Evolutionary conservation across 1,140 invertebrate genomes (phyloP).

Genomic region (Trachelipus rathkii): DNA sequence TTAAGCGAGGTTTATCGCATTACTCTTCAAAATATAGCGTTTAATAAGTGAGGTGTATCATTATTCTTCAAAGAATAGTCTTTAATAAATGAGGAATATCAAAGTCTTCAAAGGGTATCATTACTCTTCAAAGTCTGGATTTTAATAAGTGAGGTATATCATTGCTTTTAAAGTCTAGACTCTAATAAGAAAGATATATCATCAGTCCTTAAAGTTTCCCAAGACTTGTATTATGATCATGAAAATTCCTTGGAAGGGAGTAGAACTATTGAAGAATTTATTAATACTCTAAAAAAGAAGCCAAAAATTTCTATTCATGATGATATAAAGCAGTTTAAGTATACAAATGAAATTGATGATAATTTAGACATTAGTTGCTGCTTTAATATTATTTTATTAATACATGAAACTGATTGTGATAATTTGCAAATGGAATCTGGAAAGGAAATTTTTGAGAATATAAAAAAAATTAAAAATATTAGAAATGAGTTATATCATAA

Average conservation of each 20-base stretch:
- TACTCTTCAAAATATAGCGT: no score
- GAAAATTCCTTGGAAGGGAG: not conserved
- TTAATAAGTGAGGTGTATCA: no score
- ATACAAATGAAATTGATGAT: not conserved
- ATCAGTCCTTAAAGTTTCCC: not conserved
- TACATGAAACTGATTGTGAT: not conserved
- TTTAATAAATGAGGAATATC: no score
- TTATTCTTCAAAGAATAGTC: no score
- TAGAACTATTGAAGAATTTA: not conserved
- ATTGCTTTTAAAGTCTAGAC: no score
- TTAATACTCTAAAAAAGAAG: not conserved
- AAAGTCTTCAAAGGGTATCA: no score
- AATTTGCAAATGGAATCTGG: not conserved
- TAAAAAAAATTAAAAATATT: not conserved
- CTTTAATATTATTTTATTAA: not conserved
- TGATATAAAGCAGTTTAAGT: not conserved
- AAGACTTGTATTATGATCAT: not conserved
- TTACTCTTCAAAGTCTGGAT: no score
- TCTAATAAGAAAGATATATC: no score
- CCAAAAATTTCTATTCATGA: not conserved
- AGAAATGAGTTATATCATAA: not conserved
- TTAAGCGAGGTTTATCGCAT: no score
- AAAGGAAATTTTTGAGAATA: not conserved
- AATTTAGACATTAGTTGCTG: not conserved
- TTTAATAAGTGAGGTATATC: no score